Percentiles rank a stretch among this genome's conserved stretches.
Conservation (phyloP, 2,888 invertebrate genomes). For the Cantharis nigra region DNA sequence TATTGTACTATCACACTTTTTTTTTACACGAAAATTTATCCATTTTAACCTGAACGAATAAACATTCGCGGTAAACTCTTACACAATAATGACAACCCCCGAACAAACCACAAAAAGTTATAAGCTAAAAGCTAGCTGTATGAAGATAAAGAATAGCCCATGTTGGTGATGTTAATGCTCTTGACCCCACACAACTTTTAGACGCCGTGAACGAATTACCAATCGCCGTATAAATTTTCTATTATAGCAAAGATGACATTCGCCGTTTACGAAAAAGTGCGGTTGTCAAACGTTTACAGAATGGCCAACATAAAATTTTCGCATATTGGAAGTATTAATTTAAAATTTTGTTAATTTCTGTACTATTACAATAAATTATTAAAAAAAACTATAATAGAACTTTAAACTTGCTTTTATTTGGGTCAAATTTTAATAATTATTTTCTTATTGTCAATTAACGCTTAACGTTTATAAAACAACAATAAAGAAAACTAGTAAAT, state of each 20-base stretch:
- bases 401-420: no score
- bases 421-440: no score
- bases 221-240: constrained; percentile 15
- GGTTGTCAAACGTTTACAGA: constrained; percentile 13
- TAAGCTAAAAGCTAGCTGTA: constrained; percentile 51
- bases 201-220: constrained; percentile 11
- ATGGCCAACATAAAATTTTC: constrained; percentile 5
- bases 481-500: not conserved
- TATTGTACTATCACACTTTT: constrained; percentile 51
- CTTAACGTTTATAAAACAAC: no score
- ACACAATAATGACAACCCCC: constrained; percentile 43
- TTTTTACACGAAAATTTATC: constrained; percentile 50
- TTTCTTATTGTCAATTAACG: no score
- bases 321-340: not conserved
- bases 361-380: not conserved
- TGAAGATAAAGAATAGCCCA: constrained; percentile 49
- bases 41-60: constrained; percentile 49
- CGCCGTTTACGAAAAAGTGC: constrained; percentile 20
- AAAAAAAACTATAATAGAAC: no score
- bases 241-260: constrained; percentile 37
- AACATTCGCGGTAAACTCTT: constrained; percentile 49
- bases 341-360: not conserved
- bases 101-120: constrained; percentile 37
- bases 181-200: constrained; percentile 18
- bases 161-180: constrained; percentile 35